Conservation (phyloP, 2,888 invertebrate species). For the Schizaphis graminum region DNA sequence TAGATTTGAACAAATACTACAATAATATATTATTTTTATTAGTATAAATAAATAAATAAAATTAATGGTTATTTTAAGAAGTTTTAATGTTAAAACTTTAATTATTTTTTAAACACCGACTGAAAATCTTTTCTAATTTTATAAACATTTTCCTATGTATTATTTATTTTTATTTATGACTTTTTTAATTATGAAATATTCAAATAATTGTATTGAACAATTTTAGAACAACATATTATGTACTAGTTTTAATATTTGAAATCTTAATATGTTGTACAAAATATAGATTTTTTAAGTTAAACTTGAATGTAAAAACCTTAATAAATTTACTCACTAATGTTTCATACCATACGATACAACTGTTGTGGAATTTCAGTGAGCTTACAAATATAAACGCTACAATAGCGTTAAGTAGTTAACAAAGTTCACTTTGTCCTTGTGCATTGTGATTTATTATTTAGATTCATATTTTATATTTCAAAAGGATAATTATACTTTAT, state of each 20-base stretch:
- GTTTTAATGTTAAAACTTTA: too few species aligned
- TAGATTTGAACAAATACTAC: too few species aligned
- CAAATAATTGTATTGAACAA: background rate
- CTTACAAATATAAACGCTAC: background rate
- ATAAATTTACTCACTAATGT: background rate
- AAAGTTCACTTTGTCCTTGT: background rate
- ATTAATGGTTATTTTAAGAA: too few species aligned
- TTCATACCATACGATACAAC: background rate
- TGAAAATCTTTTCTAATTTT: background rate
- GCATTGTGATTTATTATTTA: background rate
- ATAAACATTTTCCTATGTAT: background rate
- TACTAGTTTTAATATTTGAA: background rate
- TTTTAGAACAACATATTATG: background rate
- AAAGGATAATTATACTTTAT: background rate
- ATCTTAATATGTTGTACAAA: background rate
- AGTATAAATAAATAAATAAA: background rate
- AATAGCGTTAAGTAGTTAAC: background rate
- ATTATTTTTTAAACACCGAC: background rate
- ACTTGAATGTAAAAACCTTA: background rate
- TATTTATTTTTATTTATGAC: background rate
- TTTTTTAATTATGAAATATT: background rate
- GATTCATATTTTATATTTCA: background rate
- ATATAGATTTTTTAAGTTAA: background rate
- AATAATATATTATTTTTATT: too few species aligned
- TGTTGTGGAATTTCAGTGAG: background rate